A percentile compares a stretch with the other conserved stretches of the same genome.
These are phyloP conservation scores for Saccostrea cuccullata DNA, from an alignment of 1,140 invertebrate genomes.

Conservation along the genomic window DNA sequence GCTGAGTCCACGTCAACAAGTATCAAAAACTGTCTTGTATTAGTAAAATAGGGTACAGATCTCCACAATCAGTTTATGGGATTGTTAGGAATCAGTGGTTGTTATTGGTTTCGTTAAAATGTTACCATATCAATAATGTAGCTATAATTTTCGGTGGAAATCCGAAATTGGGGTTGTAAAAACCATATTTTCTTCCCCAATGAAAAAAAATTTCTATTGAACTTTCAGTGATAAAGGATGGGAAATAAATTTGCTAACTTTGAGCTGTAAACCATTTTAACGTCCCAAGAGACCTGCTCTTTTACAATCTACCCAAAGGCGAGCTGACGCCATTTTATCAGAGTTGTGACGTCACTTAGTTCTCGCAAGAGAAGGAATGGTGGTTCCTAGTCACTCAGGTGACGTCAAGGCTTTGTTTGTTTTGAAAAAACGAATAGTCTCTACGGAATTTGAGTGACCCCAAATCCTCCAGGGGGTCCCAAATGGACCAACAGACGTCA, in stretches of 20 bases:
- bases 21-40: neutral
- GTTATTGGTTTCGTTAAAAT: neutral
- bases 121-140: neutral
- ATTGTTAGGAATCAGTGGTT: neutral
- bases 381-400: neutral
- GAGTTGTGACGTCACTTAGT: neutral
- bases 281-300: neutral
- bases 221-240: neutral
- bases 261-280: neutral
- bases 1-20: neutral
- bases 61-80: neutral
- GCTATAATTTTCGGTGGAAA: constrained; percentile 20
- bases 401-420: neutral
- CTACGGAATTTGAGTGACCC: neutral
- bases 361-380: neutral
- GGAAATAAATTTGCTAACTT: neutral
- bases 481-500: constrained; percentile 26
- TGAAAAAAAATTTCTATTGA: neutral
- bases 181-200: neutral
- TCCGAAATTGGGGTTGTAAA: neutral
- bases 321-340: neutral
- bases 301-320: neutral
- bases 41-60: neutral
- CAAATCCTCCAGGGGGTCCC: constrained; percentile 1
- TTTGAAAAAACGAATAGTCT: neutral